Percentiles rank a stretch among this genome's conserved stretches.
phyloP scores from a whole-genome alignment of 2,113 vertebrate species.

The Laticauda laticaudata region DNA sequence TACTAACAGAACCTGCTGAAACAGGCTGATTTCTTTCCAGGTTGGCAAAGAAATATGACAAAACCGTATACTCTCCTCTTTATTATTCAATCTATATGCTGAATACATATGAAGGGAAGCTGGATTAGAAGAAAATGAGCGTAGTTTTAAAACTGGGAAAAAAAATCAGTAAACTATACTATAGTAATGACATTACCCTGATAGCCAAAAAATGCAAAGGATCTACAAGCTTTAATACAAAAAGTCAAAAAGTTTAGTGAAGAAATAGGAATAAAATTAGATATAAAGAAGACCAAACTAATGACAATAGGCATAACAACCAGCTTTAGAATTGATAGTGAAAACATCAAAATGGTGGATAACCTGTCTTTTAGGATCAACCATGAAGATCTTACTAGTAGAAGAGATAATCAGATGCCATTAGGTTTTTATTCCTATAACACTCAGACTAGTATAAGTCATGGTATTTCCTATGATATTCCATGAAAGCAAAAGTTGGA shows the following conservation, averaged over 20 bases:
- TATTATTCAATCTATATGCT: background rate
- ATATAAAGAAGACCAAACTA: background rate
- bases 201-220: background rate
- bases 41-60: background rate
- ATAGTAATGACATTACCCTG: background rate
- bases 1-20: background rate
- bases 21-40: background rate
- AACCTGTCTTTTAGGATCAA: background rate
- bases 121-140: background rate
- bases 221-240: background rate
- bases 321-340: background rate
- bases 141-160: background rate
- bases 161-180: background rate
- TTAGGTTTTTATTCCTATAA: background rate
- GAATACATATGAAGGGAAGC: background rate
- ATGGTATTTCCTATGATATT: background rate
- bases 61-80: background rate
- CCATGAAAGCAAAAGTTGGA: background rate
- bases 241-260: background rate
- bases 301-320: background rate
- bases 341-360: background rate
- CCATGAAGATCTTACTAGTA: background rate
- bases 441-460: background rate
- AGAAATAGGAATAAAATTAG: background rate
- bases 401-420: background rate